Base-by-base conservation (phyloP, 2,888 invertebrate genomes). In the Dermolepida albohirtum region DNA sequence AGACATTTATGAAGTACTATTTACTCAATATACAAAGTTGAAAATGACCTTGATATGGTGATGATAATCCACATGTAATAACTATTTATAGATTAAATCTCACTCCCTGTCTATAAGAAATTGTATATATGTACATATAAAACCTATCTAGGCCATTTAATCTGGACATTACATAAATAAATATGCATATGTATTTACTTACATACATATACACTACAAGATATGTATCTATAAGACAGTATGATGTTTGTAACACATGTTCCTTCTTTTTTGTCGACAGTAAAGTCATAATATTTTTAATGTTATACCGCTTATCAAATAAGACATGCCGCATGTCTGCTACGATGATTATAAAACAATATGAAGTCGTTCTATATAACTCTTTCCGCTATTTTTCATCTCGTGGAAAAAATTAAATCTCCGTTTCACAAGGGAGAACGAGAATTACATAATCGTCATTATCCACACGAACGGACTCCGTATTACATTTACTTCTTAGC, bases 211-310 rank as follows among this genome's bases (percentile, higher is more conserved):
- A 16, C 16, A 39, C 40, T 55, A n/a, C 29, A 22, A 51, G 27
- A 51, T 16, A 55, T 40, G 40, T 55, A 55, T 40, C 8, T 40
- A 41, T 40, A 34, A 11, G 40, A 14, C 14, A 12, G n/a, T 55
- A 22, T n/a, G 55, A 55, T 55, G 41, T 22, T 8, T 22, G 22
- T 55, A 55, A 43, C 55, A 55, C n/a, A 55, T 55, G 55, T 22
- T 22, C 11, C n/a, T n/a, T 40, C 41, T 41, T 55, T 55, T 8
- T 14, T 5, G 47, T 2, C 2, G 16, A 47, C 14, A 47, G 16
- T 17, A 41, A 55, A 40, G 16, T 41, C 55, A 17, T 41, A 55
- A 55, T 55, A 40, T 55, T 16, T 55, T 55, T 22, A 40, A 22
- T 39, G 55, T 55, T 41, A 43, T 55, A 22, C 41, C 55, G 41